Evolutionary conservation across 2,888 invertebrate genomes (phyloP), one percentile per base, ranked within the genome.

Genomic region (Chrysina gloriosa): DNA sequence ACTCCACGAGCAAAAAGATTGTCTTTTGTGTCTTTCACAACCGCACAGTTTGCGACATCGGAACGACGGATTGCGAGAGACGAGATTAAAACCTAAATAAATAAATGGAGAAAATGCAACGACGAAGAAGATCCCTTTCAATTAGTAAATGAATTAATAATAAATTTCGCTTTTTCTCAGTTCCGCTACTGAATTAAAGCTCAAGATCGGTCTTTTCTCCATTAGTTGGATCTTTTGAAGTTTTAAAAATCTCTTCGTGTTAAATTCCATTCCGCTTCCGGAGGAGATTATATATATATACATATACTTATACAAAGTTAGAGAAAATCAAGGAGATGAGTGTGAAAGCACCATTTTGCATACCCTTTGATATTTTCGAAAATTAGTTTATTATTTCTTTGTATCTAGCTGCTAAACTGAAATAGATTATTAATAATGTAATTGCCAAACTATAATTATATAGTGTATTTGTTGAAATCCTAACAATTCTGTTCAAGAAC

Each of bases 91-190:
- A 61, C 58, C 42, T 61, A 36, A 64, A 64, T 50, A 52, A 50
- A 36, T 52, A 64, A 64, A 47, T 52, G 50, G 50, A 52, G 27
- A 42, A 39, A 52, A 29, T 50, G 50, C 25, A 50, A 25, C 50
- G 21, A 27, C 64, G 39, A 25, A 50, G 50, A 16, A n/a, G 64
- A 52, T 64, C 50, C 70, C 65, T 65, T 65, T 61, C 71, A 67
- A 70, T 70, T 71, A 68, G 54, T 68, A 54, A 68, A 72, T 72
- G 68, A 72, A 70, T 72, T 72, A 72, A 66, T 70, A 68, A 72
- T 69, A 68, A 69, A 69, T 70, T 69, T 72, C 48, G 54, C 58
- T 39, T 64, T 69, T 70, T 52, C 69, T 67, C 58, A 65, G 56
- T 64, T 23, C 27, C 25, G 27, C 36, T 21, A 6, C 31, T 36